These are phyloP conservation scores for Acanthochromis polyacanthus DNA, from an alignment of 2,113 vertebrate genomes.

Conservation along the genomic window DNA sequence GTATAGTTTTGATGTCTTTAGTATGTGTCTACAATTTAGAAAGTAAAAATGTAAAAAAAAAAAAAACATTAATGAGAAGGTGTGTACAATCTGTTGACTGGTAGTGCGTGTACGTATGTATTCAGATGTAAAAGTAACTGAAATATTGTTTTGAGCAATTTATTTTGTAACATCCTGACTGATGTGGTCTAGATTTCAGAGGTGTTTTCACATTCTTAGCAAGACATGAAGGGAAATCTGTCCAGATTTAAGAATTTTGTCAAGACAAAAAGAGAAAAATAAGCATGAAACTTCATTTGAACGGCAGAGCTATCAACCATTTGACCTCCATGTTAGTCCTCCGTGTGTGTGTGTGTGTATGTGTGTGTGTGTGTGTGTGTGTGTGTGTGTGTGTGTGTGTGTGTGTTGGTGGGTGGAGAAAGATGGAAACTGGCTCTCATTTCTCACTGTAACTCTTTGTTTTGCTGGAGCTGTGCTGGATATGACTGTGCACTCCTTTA, in stretches of 20 bases:
- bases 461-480: conserved; percentile 53
- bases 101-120: no score
- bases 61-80: no score
- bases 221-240: neutral
- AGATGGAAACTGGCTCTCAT: conserved; percentile 55
- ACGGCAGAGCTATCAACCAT: neutral
- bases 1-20: no score
- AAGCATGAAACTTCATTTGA: conserved; percentile 13
- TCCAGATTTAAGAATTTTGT: neutral
- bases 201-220: neutral
- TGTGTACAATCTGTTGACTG: no score
- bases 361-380: neutral
- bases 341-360: neutral
- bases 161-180: conserved; percentile 11
- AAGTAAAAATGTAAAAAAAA: no score
- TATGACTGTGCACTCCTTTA: conserved; percentile 66
- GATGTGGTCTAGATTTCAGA: conserved; percentile 13
- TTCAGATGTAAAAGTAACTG: no score
- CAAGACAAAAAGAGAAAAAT: conserved; percentile 21
- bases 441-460: conserved; percentile 62
- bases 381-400: neutral
- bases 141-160: neutral
- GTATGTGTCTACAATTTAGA: no score
- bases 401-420: neutral
- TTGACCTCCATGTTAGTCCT: conserved; percentile 42